Percentiles rank a stretch among this genome's conserved stretches.
These are phyloP conservation scores for Eucera pruinosa DNA, from an alignment of 2,888 invertebrate species.

Conservation along the genomic window DNA sequence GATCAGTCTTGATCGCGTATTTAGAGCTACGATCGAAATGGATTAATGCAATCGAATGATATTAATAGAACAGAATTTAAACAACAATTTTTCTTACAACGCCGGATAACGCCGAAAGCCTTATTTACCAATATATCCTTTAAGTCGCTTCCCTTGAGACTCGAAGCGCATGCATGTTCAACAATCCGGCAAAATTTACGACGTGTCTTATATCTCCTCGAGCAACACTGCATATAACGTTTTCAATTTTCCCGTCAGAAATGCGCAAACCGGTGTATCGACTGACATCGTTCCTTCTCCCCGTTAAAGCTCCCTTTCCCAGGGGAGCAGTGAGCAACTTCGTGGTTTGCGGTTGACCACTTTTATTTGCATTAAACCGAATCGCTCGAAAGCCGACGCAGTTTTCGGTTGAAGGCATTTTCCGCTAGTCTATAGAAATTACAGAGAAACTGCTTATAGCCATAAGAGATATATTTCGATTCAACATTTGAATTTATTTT, in stretches of 20 bases:
- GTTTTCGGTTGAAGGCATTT: neutral
- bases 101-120: neutral
- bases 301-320: neutral
- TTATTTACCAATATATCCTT: neutral
- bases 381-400: slow-evolving; percentile 21
- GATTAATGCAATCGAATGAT: no score
- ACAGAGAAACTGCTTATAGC: no score
- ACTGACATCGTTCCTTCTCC: slow-evolving; percentile 13
- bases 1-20: no score
- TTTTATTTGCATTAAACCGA: slow-evolving; percentile 51
- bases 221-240: slow-evolving; percentile 61
- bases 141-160: neutral
- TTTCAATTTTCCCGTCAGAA: slow-evolving; percentile 70
- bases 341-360: slow-evolving; percentile 15
- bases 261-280: slow-evolving; percentile 16
- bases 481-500: no score
- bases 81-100: neutral
- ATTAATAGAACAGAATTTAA: neutral
- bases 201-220: neutral
- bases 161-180: neutral
- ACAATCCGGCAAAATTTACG: neutral
- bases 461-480: no score
- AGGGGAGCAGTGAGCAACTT: slow-evolving; percentile 19
- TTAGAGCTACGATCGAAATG: no score
- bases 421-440: no score